These are phyloP conservation scores for Drosophila erecta DNA, from an alignment of 1,140 invertebrate genomes.

Conservation along the genomic window DNA sequence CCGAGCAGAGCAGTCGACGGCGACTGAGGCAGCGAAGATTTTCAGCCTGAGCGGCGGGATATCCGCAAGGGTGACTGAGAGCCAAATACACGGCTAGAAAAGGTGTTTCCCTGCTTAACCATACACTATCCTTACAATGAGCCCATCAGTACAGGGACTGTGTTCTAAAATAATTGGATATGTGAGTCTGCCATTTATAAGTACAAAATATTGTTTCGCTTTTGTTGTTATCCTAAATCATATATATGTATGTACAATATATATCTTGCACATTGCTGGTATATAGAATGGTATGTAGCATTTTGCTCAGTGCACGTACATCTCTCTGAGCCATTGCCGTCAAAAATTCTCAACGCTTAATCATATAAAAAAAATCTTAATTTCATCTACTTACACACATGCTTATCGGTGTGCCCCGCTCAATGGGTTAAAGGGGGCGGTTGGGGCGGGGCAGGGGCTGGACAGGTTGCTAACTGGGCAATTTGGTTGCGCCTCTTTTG, in stretches of 20 bases:
- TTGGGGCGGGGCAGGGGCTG: slow-evolving; percentile 19
- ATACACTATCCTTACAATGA: too few relatives aligned
- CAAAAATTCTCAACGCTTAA: slow-evolving; percentile 76
- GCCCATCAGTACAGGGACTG: too few relatives aligned
- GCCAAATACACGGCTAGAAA: slow-evolving; percentile 14
- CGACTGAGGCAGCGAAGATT: slow-evolving; percentile 14
- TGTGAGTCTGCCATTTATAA: too few relatives aligned
- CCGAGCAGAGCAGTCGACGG: slow-evolving; percentile 7
- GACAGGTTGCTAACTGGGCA: slow-evolving; percentile 69
- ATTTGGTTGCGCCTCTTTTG: slow-evolving; percentile 60
- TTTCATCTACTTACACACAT: slow-evolving; percentile 76
- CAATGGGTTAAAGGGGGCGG: slow-evolving; percentile 7
- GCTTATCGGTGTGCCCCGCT: slow-evolving; percentile 23
- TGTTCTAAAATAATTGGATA: too few relatives aligned
- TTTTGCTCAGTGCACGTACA: slow-evolving; percentile 10
- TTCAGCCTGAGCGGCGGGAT: slow-evolving; percentile 19
- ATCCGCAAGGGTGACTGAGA: slow-evolving; percentile 5
- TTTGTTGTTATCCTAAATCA: too few relatives aligned
- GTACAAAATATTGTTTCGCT: too few relatives aligned
- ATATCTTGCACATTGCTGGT: too few relatives aligned
- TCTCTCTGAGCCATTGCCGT: slow-evolving; percentile 43
- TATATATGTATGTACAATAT: too few relatives aligned
- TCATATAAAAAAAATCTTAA: slow-evolving; percentile 72
- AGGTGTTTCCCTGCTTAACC: background rate
- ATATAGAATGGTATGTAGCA: too few relatives aligned